phyloP scores from a whole-genome alignment of 2,113 vertebrate genomes.

The Oostethus manadensis region DNA sequence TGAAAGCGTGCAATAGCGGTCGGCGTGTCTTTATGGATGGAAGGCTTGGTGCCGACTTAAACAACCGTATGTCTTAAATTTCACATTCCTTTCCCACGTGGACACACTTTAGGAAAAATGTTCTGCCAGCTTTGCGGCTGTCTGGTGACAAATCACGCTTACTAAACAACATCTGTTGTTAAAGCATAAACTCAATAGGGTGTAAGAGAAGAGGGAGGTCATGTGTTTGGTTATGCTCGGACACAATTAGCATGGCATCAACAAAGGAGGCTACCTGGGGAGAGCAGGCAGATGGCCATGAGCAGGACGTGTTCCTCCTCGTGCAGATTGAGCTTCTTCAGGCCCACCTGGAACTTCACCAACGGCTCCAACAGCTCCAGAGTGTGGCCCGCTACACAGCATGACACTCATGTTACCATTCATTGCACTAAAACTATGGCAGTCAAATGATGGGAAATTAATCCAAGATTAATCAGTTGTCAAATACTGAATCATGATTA shows the following conservation, averaged over 20 bases:
- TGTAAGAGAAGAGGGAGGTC: not conserved
- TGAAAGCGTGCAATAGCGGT: too few relatives aligned
- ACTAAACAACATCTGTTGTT: not conserved
- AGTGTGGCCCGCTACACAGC: slow-evolving; percentile 82
- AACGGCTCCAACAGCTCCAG: slow-evolving; percentile 89
- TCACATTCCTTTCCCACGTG: not conserved
- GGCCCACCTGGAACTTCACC: slow-evolving; percentile 88
- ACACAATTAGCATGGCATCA: not conserved
- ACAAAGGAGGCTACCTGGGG: slow-evolving; percentile 76
- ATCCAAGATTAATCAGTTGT: too few relatives aligned
- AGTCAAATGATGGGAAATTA: too few relatives aligned
- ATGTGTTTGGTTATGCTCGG: not conserved
- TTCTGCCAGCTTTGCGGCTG: not conserved
- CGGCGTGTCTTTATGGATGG: too few relatives aligned
- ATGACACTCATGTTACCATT: not conserved
- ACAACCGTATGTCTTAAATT: not conserved
- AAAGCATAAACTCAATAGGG: not conserved
- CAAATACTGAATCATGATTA: too few relatives aligned
- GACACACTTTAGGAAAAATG: not conserved
- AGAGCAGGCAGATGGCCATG: slow-evolving; percentile 95
- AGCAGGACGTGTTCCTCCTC: slow-evolving; percentile 93
- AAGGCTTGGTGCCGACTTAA: too few relatives aligned
- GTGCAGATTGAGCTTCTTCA: slow-evolving; percentile 90
- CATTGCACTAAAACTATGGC: not conserved
- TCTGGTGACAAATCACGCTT: not conserved